Conservation (phyloP, 2,113 vertebrate genomes). For the Vireo altiloquus region DNA sequence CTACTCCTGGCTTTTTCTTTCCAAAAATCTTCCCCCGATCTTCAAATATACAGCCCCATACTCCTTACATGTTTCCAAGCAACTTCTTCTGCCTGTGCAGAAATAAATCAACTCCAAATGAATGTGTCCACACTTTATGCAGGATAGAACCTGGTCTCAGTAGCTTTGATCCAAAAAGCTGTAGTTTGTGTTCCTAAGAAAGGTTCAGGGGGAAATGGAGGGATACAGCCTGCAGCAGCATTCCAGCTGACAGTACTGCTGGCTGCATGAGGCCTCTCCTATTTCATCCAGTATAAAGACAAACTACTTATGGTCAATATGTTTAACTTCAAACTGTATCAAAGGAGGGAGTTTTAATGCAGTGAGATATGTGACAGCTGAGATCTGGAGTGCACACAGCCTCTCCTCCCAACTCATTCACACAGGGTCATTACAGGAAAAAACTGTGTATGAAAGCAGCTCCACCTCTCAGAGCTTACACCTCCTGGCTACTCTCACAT, state of each 20-base stretch:
- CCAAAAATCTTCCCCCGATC: background rate
- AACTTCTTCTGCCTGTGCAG: background rate
- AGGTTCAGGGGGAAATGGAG: background rate
- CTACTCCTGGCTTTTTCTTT: background rate
- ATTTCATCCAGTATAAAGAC: background rate
- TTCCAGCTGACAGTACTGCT: background rate
- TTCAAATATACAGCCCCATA: background rate
- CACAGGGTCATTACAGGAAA: background rate
- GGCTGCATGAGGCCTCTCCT: background rate
- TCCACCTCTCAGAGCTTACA: background rate
- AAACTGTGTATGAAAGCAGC: background rate
- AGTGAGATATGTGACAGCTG: background rate
- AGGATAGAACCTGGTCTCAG: background rate
- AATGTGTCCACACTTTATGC: accelerated
- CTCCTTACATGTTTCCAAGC: background rate
- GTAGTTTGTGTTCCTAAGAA: background rate
- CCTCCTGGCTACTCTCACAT: background rate
- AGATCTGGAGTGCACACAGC: background rate
- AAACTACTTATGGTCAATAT: background rate
- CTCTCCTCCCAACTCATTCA: background rate
- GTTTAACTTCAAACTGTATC: background rate
- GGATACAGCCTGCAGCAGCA: background rate
- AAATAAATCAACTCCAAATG: background rate
- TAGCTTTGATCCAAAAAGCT: background rate
- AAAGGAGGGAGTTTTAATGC: background rate